Conservation (phyloP, 2,888 invertebrate genomes). For the Neocrepidodera transversa region DNA sequence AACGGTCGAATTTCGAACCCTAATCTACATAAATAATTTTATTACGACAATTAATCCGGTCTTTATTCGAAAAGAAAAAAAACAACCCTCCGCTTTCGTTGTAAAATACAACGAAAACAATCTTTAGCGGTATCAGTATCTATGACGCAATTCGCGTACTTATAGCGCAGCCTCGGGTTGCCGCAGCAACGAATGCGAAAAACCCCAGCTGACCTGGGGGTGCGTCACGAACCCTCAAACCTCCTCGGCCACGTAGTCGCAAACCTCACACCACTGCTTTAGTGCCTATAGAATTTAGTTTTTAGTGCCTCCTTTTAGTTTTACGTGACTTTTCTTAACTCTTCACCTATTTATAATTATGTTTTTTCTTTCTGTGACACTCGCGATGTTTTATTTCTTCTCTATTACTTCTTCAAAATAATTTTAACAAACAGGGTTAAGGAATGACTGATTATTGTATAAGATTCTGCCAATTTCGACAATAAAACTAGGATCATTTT, state of each 20-base stretch:
- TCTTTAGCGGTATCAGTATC: not conserved
- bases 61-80: not conserved
- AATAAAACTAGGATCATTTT: conserved; percentile 6
- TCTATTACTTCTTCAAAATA: too few species aligned
- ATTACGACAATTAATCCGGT: too few species aligned
- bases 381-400: not conserved
- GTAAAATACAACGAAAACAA: not conserved
- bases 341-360: not conserved
- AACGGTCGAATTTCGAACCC: too few species aligned
- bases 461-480: conserved; percentile 12
- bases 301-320: conserved; percentile 38
- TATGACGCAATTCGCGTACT: not conserved
- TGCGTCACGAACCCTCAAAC: conserved; percentile 37
- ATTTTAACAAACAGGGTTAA: conserved; percentile 17
- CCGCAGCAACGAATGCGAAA: conserved; percentile 47
- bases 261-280: conserved; percentile 45
- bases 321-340: not conserved
- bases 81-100: not conserved
- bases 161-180: conserved; percentile 50
- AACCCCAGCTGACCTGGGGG: conserved; percentile 45
- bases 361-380: not conserved
- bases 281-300: conserved; percentile 46
- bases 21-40: too few species aligned
- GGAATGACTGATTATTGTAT: conserved; percentile 15
- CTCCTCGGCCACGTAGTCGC: conserved; percentile 36